Percentiles rank a stretch among this genome's conserved stretches.
These are phyloP conservation scores for Parazoanthus darwini DNA, from an alignment of 92 coral and sea anemone genomes.

Conservation along the genomic window DNA sequence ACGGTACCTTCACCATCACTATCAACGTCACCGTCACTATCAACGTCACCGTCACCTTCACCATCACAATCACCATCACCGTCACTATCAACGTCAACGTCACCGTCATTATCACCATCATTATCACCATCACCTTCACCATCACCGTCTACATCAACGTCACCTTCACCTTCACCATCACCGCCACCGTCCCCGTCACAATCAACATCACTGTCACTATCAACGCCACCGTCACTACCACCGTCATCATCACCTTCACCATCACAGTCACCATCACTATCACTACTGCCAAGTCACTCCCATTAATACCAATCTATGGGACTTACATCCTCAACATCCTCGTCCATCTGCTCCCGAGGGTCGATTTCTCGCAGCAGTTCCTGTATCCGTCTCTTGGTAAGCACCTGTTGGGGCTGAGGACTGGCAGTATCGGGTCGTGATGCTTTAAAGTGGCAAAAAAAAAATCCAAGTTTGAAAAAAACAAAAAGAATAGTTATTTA, in stretches of 20 bases:
- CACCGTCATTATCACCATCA: slow-evolving; percentile 16
- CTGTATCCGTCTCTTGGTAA: slow-evolving; percentile 91
- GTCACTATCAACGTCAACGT: not conserved
- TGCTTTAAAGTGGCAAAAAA: slow-evolving; percentile 27
- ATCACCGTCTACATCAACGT: not conserved
- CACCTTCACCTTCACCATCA: not conserved
- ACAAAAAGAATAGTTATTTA: not conserved
- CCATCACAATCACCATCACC: slow-evolving; percentile 12
- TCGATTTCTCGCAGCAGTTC: slow-evolving; percentile 93
- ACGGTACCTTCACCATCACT: too few relatives aligned
- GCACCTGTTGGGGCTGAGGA: slow-evolving; percentile 79
- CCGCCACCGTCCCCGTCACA: not conserved
- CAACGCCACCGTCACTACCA: not conserved
- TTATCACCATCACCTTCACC: not conserved
- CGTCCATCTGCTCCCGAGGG: slow-evolving; percentile 97
- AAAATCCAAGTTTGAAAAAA: not conserved
- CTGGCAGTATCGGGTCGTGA: slow-evolving; percentile 73
- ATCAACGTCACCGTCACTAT: too few relatives aligned
- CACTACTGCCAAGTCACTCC: not conserved
- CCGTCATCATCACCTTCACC: not conserved
- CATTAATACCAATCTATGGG: not conserved
- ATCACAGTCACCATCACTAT: not conserved
- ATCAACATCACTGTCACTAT: not conserved
- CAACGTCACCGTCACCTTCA: not conserved
- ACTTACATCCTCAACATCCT: slow-evolving; percentile 94